Base-by-base conservation (phyloP, 92 coral and sea anemone genomes). In the Porites divaricata region DNA sequence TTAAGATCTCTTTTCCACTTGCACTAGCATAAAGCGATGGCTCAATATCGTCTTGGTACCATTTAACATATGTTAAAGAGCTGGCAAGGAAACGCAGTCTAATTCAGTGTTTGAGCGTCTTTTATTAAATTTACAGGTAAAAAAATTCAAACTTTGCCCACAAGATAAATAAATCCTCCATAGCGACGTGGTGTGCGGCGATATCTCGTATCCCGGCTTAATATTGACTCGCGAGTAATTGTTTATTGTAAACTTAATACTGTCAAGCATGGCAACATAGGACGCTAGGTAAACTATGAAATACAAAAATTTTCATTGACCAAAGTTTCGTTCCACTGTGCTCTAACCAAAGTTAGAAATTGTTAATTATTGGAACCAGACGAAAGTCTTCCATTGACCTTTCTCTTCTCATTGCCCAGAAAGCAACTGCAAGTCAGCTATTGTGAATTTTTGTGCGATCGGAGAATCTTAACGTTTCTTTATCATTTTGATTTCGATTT, bases 221-320 rank as follows among this genome's bases (percentile, higher is more conserved):
- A 67, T 80, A 80, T 80, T 80, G 85, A 69, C 57, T 61, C 85
- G 28, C 65, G 20, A 67, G 26, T 26, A 80, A 80, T 70, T 80
- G 85, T 80, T 80, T 80, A 56, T 80, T 68, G 76, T 56, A 80
- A 68, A 80, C 85, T 80, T 80, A 58, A 76, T 35, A 70, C 45
- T 35, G 45, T 3, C 67, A 80, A 80, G 59, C 85, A 56, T 80
- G 76, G 85, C 76, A 80, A 80, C 85, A 80, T 68, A 72, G 16
- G 19, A 24, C 57, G 85, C 85, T 26, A 16, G 67, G 74, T 10
- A 54, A 80, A 51, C 51, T 24, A 35, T 23, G 41, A 20, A 80
- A 70, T 17, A 80, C 25, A 67, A 23, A 80, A 26, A 48, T 70
- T 14, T n/a, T 53, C 26, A 14, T 51, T 8, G 58, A 51, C 14